Percentiles rank a stretch among this genome's conserved stretches.
These are phyloP conservation scores for Aphelocoma californica DNA, from an alignment of 2,797 vertebrate genomes.

Conservation along the genomic window DNA sequence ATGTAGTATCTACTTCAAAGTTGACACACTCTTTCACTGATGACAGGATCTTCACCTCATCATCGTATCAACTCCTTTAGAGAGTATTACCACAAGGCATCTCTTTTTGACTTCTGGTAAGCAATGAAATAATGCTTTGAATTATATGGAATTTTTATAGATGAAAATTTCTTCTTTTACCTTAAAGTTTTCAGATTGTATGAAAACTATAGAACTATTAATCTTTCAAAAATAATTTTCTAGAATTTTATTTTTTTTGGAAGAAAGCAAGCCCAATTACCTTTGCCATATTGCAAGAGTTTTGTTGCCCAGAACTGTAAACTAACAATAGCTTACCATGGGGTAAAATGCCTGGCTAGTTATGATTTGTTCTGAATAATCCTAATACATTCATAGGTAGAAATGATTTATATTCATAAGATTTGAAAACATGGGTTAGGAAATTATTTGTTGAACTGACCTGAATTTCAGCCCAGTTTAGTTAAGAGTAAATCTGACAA, in stretches of 20 bases:
- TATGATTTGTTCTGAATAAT: background rate
- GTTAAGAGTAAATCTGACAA: background rate
- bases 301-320: background rate
- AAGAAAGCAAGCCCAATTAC: background rate
- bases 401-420: background rate
- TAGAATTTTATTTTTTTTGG: background rate
- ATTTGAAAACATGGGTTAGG: background rate
- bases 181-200: background rate
- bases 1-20: background rate
- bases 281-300: background rate
- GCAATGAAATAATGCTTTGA: background rate
- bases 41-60: background rate
- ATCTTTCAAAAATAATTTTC: background rate
- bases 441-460: background rate
- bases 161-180: background rate
- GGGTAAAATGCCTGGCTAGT: background rate
- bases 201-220: background rate
- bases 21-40: background rate
- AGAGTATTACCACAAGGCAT: background rate
- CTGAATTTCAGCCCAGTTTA: background rate
- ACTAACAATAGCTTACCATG: background rate
- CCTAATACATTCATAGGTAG: background rate
- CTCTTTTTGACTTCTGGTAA: background rate
- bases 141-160: background rate
- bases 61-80: background rate